These are phyloP conservation scores for Myopa testacea DNA, from an alignment of 2,888 invertebrate genomes.

Conservation along the genomic window DNA sequence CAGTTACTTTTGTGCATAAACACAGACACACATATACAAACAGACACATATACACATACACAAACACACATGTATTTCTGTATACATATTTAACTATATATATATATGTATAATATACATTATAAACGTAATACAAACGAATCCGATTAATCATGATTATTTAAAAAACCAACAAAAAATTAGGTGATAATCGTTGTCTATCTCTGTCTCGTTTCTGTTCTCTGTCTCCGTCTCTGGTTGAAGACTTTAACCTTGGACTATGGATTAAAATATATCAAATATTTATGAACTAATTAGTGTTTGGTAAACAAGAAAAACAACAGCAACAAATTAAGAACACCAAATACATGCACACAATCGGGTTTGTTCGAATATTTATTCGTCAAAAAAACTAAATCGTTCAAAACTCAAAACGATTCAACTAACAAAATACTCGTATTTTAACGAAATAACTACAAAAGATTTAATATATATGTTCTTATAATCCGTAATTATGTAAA, in stretches of 20 bases:
- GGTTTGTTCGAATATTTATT: constrained; percentile 15
- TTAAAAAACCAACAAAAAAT: not conserved
- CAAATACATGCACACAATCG: not conserved
- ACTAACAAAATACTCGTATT: constrained; percentile 25
- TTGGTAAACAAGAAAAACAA: constrained; percentile 36
- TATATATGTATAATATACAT: too few relatives aligned
- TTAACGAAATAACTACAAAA: constrained; percentile 22
- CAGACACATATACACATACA: constrained; percentile 33
- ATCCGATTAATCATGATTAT: not conserved
- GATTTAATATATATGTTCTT: constrained; percentile 12
- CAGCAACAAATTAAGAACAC: constrained; percentile 25
- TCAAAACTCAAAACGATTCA: not conserved
- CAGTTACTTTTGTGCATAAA: not conserved
- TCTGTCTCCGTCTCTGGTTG: not conserved
- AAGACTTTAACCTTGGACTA: not conserved
- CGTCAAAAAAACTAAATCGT: constrained; percentile 10
- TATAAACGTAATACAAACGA: too few relatives aligned
- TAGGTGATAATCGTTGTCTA: not conserved
- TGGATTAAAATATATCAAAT: not conserved
- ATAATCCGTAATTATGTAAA: constrained; percentile 25
- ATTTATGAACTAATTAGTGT: not conserved
- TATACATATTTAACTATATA: constrained; percentile 12
- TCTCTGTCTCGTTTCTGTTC: too few relatives aligned
- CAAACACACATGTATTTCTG: constrained; percentile 28
- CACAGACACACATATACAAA: not conserved